Base-by-base conservation (phyloP, 1,140 invertebrate species). In the Drosophila triauraria region DNA sequence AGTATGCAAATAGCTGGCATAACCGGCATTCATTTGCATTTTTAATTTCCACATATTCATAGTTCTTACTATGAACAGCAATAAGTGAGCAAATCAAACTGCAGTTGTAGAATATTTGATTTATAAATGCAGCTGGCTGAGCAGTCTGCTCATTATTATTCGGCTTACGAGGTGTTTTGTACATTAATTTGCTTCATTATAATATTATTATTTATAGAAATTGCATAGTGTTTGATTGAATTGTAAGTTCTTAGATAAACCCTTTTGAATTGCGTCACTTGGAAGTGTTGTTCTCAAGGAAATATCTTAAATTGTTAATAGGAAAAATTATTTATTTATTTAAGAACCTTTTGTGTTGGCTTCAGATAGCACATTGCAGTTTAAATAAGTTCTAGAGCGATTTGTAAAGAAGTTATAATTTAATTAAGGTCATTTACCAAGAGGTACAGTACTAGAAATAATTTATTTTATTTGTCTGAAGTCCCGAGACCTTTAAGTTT, bases 11-110 rank as follows among this genome's bases (percentile, higher is more conserved):
- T 77, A 54, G 10, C 42, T 43, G 35, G 60, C 43, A 67, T 77
- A 59, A 27, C 47, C 15, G 23, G 69, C 43, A 38, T 53, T 42
- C 27, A 76, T 76, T 76, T 67, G 72, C 75, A 76, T 76, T 59
- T 67, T 44, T 46, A 76, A 72, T 74, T 72, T 65, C n/a, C 25
- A 65, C 38, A 58, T 76, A 53, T 17, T 23, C 10, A n/a, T 4
- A 35, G 20, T 25, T 0, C 23, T 13, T 30, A 40, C 20, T 48
- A 38, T 13, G 35, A 3, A 0, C 40, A n/a, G 25, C 4, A 23
- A 42, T 25, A 64, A 44, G 40, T 40, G 32, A 47, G 30, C 48
- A 20, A 48, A 71, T 50, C 54, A 20, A 60, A 60, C 2, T 72
- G 69, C 67, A 71, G 38, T 72, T 50, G 23, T 48, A n/a, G 53